A percentile compares a stretch with the other conserved stretches of the same genome.
Conservation (phyloP, 2,888 invertebrate species). For the Adineta ricciae region DNA sequence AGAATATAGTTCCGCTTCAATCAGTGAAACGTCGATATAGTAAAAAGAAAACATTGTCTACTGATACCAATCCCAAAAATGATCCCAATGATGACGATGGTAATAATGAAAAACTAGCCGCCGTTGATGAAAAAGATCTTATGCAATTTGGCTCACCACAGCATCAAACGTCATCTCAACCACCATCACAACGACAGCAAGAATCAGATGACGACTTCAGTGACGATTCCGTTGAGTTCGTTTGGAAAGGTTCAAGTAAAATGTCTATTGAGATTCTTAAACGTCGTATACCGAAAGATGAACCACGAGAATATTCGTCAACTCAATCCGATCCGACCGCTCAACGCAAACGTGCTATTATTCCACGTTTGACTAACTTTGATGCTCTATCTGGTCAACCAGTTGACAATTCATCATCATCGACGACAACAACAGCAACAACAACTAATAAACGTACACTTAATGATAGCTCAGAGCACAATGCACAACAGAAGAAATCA, state of each 20-base stretch:
- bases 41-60: neutral
- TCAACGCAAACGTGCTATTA: neutral
- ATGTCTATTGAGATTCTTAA: neutral
- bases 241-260: conserved; percentile 22
- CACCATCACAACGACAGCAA: neutral
- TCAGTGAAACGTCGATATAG: neutral
- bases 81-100: neutral
- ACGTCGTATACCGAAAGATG: conserved; percentile 16
- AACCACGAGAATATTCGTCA: neutral
- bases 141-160: conserved; percentile 4
- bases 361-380: conserved; percentile 12
- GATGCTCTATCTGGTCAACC: neutral
- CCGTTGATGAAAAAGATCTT: neutral
- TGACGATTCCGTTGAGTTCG: neutral
- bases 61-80: neutral
- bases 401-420: neutral
- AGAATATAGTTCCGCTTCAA: neutral
- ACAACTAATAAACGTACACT: neutral
- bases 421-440: neutral
- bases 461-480: neutral
- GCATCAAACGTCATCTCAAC: neutral
- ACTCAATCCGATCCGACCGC: neutral
- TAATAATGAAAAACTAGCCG: neutral
- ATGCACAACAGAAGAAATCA: neutral
- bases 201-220: neutral